phyloP scores from a whole-genome alignment of 2,888 invertebrate species.

The Liposcelis brunnea region DNA sequence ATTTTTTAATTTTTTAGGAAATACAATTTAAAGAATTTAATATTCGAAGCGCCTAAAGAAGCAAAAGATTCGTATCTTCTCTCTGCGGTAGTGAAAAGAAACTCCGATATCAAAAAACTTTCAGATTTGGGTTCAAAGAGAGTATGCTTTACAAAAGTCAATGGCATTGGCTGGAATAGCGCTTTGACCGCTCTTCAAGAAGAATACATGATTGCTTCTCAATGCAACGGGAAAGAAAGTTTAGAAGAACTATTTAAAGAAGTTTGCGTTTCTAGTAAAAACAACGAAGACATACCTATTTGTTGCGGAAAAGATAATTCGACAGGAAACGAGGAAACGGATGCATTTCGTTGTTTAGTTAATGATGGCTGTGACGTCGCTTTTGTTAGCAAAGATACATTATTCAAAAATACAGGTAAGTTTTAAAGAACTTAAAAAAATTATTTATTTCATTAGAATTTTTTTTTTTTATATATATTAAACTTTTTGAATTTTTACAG shows the following conservation, averaged over 20 bases:
- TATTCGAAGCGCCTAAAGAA: neutral
- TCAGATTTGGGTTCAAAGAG: neutral
- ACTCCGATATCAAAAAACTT: neutral
- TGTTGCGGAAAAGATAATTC: no score
- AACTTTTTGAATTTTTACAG: no score
- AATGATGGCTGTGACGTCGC: conserved; percentile 6
- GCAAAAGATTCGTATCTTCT: neutral
- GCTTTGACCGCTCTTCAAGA: conserved; percentile 2
- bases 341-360: neutral
- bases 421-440: no score
- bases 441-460: no score
- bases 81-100: neutral
- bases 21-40: neutral
- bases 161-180: neutral
- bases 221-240: no score
- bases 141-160: neutral
- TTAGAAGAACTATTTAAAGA: no score
- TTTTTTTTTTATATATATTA: no score
- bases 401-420: neutral
- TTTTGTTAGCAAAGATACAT: neutral
- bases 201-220: neutral
- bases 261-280: no score
- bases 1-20: neutral
- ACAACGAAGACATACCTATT: no score
- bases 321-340: neutral